Evolutionary conservation across 2,113 vertebrate species (phyloP), one percentile per base, ranked within the genome.

Genomic region (Climacteris rufus): DNA sequence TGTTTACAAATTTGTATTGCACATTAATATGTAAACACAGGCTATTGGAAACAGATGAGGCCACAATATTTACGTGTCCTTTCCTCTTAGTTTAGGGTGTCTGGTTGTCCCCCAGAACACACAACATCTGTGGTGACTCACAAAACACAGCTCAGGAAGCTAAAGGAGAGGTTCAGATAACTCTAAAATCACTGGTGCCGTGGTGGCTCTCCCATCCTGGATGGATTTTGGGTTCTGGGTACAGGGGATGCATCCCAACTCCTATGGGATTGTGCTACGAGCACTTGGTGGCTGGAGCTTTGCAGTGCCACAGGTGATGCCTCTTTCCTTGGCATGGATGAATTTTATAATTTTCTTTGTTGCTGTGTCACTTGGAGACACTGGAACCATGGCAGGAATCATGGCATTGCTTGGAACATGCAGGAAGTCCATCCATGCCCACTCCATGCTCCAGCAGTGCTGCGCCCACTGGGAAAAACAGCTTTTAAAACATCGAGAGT

Each of bases 1-100:
- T 98, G 97, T 98, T 98, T 98, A 98, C 97, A 98, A 98, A 98
- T 98, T 98, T 98, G 96, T 97, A 95, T 97, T 93, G 96, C 95
- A 97, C 96, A 96, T 97, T 98, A 97, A 97, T 98, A 96, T 89
- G 94, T 97, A 98, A 98, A 97, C 94, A 97, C 60, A 37, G 45
- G 3, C 94, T 70, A 98, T 97, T 97, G 96, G 96, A 91, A 98
- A 49, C 97, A 98, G 96, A 97, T 97, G 96, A 50, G 69, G 4
- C 81, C 5, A 16, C 30, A 30, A 52, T 56, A 94, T 72, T 90
- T 89, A 90, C 63, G 52, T 59, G 88, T 63, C 65, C 80, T 87
- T 95, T 88, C 54, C 61, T 61, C 85, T 35, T 23, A 2, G 3
- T 49, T 81, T 47, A 22, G 52, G 27, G 79, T 17, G 90, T 22